Base-by-base conservation (phyloP, 2,113 vertebrate species). In the Zapornia atra region DNA sequence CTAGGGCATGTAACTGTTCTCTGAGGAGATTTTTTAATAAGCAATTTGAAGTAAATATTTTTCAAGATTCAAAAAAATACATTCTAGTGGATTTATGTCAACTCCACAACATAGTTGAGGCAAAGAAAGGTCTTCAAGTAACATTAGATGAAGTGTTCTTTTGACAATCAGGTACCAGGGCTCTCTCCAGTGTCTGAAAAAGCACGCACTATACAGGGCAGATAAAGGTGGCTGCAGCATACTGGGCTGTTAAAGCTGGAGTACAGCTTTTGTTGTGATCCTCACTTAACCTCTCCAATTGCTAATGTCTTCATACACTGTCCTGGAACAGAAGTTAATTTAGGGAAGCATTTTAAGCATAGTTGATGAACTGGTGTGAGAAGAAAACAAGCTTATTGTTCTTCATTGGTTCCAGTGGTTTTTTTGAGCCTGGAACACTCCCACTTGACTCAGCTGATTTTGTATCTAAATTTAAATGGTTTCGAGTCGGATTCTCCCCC, bases 351-450 rank as follows among this genome's bases (percentile, higher is more conserved):
- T 36, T 70, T 90, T 44, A 79, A 93, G 69, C 31, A 85, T 82
- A 91, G 85, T n/a, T 70, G 63, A 80, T 54, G 50, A 38, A 40
- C 66, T 87, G 40, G 66, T 80, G 26, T 70, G 71, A 86, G 68
- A 94, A 80, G 7, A 70, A 91, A 96, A 91, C 46, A 91, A 88
- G n/a, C 34, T 25, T 73, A 82, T 82, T n/a, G 73, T 72, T 93
- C 60, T 70, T 51, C 71, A 16, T 50, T 60, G 63, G 36, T 69
- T 95, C 54, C 94, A 91, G 50, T 46, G 66, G 4, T 4, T 64
- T 89, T 91, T 91, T 65, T 54, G n/a, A 77, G 85, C 36, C 60
- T 66, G 54, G 82, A 93, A 82, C 53, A 29, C 26, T 94, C 82
- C 65, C 46, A 70, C n/a, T 94, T 94, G 70, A 84, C 87, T 91